Percentiles rank a stretch among this genome's conserved stretches.
These are phyloP conservation scores for Drosophila athabasca DNA, from an alignment of 1,140 invertebrate species.

Conservation along the genomic window DNA sequence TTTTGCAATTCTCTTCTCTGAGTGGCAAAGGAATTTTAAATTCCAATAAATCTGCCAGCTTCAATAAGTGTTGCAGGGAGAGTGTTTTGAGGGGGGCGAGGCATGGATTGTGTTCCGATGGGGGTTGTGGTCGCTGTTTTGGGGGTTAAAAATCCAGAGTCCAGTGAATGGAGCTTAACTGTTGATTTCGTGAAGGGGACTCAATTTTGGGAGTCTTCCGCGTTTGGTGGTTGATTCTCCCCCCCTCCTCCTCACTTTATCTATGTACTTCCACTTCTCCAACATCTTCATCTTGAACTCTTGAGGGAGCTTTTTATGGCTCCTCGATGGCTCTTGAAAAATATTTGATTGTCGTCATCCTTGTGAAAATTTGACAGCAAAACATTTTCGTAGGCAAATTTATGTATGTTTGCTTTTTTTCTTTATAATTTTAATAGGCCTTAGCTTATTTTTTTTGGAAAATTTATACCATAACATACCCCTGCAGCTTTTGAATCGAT, in stretches of 20 bases:
- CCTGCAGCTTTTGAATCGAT: slow-evolving; percentile 13
- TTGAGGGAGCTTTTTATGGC: slow-evolving; percentile 14
- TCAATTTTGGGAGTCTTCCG: slow-evolving; percentile 12
- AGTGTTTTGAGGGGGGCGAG: slow-evolving; percentile 8
- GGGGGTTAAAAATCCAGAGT: slow-evolving; percentile 14
- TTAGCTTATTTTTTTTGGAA: slow-evolving; percentile 27
- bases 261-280: too few species aligned
- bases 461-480: slow-evolving; percentile 44
- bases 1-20: slow-evolving; percentile 50
- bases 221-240: slow-evolving; percentile 36
- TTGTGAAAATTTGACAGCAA: slow-evolving; percentile 74
- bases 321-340: slow-evolving; percentile 38
- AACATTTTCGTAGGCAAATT: slow-evolving; percentile 70
- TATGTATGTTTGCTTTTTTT: slow-evolving; percentile 38
- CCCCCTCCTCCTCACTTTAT: not conserved
- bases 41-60: slow-evolving; percentile 79
- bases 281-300: not conserved
- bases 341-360: slow-evolving; percentile 70
- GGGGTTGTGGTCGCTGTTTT: not conserved
- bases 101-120: not conserved
- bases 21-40: slow-evolving; percentile 74
- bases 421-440: slow-evolving; percentile 70
- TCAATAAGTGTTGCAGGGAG: slow-evolving; percentile 61
- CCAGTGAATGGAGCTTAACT: slow-evolving; percentile 40
- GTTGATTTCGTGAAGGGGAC: slow-evolving; percentile 45